Evolutionary conservation across 1,140 invertebrate genomes (phyloP), one percentile per base, ranked within the genome.

Genomic region (Notospermus geniculatus): DNA sequence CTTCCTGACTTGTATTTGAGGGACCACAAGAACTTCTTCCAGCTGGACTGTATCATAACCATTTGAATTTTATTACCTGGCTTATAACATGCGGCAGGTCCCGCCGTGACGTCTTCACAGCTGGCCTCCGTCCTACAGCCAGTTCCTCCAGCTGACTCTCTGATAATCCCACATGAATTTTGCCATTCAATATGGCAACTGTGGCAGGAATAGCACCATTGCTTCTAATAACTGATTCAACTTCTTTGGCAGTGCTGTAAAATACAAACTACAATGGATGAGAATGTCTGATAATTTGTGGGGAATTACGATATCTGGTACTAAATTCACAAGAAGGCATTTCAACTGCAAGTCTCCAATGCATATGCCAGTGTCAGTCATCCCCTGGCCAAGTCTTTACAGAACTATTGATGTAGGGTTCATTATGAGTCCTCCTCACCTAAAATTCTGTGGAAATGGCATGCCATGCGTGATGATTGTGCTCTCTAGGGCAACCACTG

Each of bases 381-480:
- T n/a, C n/a, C n/a, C n/a, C n/a, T n/a, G n/a, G n/a, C n/a, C n/a
- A n/a, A n/a, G n/a, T n/a, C n/a, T n/a, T n/a, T n/a, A n/a, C n/a
- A n/a, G n/a, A n/a, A n/a, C n/a, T n/a, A n/a, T n/a, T n/a, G n/a
- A n/a, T n/a, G n/a, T n/a, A n/a, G n/a, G n/a, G n/a, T n/a, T n/a
- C n/a, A n/a, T n/a, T n/a, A n/a, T n/a, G n/a, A n/a, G n/a, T n/a
- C n/a, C n/a, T n/a, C n/a, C 67, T 71, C 75, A 85, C 84, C 90
- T 80, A 52, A 96, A 82, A 83, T 99, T 99, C 39, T 90, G 80
- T 0, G 97, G 97, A 83, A 88, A 91, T 0, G 96, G 95, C 90
- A 99, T 95, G 45, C 97, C 97, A 83, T 99, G 97, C 1, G 95
- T 98, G 46, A 99, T 93, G 54, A 99, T 96, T 2, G 97, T 95